Percentiles rank a stretch among this genome's conserved stretches.
Conservation (phyloP, 2,113 vertebrate genomes). For the Epinephelus fuscoguttatus region DNA sequence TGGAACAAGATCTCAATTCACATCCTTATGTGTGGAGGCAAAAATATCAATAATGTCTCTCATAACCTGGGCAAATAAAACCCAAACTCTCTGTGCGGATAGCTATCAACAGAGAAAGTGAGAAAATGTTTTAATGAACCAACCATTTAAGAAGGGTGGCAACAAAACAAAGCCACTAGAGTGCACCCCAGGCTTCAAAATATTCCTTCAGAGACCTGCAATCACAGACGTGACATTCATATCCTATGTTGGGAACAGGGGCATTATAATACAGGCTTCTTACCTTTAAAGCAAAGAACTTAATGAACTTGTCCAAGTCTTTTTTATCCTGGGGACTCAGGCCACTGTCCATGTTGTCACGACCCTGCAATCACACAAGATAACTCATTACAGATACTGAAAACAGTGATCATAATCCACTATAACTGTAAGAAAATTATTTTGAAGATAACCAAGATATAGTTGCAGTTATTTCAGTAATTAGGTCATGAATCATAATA, state of each 20-base stretch:
- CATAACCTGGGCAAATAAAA: background rate
- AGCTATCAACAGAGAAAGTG: background rate
- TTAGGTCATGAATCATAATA: background rate
- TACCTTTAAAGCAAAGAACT: constrained; percentile 99
- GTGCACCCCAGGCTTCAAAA: background rate
- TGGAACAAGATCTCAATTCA: too few species aligned
- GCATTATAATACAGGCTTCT: background rate
- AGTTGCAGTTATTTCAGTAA: too few species aligned
- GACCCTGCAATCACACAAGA: constrained; percentile 77
- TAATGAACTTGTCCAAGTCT: constrained; percentile 99
- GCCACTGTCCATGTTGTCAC: constrained; percentile 95
- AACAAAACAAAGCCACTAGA: too few species aligned
- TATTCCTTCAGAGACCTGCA: background rate
- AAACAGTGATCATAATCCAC: background rate
- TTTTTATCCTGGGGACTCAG: constrained; percentile 98
- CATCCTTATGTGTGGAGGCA: background rate
- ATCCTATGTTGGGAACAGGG: background rate
- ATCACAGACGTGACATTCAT: background rate
- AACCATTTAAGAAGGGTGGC: too few species aligned
- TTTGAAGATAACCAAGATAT: background rate
- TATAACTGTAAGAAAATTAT: background rate
- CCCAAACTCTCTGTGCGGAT: background rate
- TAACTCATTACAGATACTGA: background rate
- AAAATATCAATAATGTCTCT: background rate
- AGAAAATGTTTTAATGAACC: too few species aligned